phyloP scores from a whole-genome alignment of 2,113 vertebrate species.

The Illadopsis cleaveri region DNA sequence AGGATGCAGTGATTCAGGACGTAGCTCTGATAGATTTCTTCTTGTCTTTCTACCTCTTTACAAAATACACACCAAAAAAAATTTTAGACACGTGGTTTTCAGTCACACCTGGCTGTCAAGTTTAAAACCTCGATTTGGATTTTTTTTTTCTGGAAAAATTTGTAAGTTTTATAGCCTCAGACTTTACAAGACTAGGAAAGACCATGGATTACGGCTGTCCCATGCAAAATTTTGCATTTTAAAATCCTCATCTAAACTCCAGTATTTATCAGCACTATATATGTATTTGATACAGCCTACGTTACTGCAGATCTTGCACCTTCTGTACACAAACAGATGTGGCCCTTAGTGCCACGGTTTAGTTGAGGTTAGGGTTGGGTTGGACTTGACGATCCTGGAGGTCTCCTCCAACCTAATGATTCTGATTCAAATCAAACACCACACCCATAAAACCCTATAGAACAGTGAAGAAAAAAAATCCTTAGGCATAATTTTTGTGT shows the following conservation, averaged over 20 bases:
- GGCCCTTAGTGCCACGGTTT: no score
- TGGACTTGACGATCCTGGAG: no score
- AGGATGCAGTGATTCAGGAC: rapidly evolving
- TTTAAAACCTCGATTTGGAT: background rate
- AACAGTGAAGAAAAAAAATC: background rate
- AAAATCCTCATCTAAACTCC: background rate
- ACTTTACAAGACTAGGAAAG: background rate
- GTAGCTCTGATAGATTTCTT: rapidly evolving
- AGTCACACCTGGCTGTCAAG: background rate
- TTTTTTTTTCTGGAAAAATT: background rate
- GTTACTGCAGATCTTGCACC: background rate
- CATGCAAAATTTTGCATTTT: background rate
- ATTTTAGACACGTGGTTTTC: background rate
- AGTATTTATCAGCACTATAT: background rate
- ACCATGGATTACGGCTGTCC: background rate
- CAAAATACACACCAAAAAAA: background rate
- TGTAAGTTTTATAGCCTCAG: background rate
- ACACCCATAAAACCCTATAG: background rate
- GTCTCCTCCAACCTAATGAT: no score
- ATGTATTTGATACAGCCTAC: background rate
- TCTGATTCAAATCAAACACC: background rate
- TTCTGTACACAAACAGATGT: background rate
- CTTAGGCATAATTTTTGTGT: background rate
- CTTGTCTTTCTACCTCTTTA: background rate
- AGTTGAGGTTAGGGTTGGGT: no score